Conservation (phyloP, 1,140 invertebrate species). For the Antheraea pernyi region DNA sequence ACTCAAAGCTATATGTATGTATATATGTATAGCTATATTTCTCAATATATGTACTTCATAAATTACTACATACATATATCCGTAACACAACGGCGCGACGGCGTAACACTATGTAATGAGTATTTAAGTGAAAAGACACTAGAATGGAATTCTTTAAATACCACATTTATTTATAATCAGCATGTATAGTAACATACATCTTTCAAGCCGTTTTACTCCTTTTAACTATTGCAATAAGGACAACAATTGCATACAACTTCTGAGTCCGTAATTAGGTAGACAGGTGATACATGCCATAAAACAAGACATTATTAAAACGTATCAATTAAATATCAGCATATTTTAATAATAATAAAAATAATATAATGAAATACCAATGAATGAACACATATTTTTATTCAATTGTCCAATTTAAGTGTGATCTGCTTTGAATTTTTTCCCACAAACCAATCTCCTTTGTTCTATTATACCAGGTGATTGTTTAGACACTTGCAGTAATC, state of each 20-base stretch:
- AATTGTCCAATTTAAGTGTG: too few relatives aligned
- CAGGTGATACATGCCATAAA: neutral
- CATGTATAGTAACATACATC: slow-evolving; percentile 4
- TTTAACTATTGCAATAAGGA: neutral
- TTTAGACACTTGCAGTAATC: too few relatives aligned
- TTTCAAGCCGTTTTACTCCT: neutral
- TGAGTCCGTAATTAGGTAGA: neutral
- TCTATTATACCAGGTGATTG: too few relatives aligned
- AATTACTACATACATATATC: neutral
- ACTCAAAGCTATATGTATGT: too few relatives aligned
- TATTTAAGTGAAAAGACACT: neutral
- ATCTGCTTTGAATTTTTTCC: too few relatives aligned
- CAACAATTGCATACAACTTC: neutral
- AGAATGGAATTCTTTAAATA: slow-evolving; percentile 31
- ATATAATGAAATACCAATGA: too few relatives aligned
- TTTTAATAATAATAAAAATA: neutral
- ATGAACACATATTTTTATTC: too few relatives aligned
- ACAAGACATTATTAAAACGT: neutral
- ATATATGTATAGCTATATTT: too few relatives aligned
- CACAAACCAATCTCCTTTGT: too few relatives aligned
- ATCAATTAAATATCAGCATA: neutral
- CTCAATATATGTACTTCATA: neutral
- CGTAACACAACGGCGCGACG: neutral
- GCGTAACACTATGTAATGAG: neutral
- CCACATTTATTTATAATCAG: slow-evolving; percentile 25